These are phyloP conservation scores for Eutrigla gurnardus DNA, from an alignment of 2,797 vertebrate species.

Conservation along the genomic window DNA sequence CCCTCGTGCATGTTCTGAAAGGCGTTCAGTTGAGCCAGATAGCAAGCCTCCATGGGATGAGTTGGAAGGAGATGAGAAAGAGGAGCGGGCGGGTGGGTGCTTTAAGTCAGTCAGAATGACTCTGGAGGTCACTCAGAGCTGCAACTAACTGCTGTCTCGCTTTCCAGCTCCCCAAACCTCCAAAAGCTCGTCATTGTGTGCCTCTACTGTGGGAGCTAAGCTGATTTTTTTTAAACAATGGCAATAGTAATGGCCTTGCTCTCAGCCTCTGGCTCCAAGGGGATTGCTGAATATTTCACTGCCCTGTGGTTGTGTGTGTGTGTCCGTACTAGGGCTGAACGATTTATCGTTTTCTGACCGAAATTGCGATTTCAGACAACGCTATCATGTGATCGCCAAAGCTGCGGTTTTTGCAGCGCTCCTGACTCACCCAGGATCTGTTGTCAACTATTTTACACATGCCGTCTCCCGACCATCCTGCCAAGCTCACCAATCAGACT, in stretches of 20 bases:
- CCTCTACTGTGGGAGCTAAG: slow-evolving; percentile 23
- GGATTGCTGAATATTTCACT: slow-evolving; percentile 66
- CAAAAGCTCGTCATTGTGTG: slow-evolving; percentile 33
- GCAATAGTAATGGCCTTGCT: slow-evolving; percentile 53
- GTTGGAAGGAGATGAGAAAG: slow-evolving; percentile 61
- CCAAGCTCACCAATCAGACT: too few relatives aligned
- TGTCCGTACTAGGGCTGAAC: too few relatives aligned
- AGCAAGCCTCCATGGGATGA: slow-evolving; percentile 37
- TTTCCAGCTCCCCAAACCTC: slow-evolving; percentile 51
- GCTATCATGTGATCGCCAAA: too few relatives aligned
- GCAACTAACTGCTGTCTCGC: slow-evolving; percentile 53
- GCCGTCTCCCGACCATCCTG: too few relatives aligned
- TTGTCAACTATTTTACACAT: too few relatives aligned
- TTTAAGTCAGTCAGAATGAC: slow-evolving; percentile 72
- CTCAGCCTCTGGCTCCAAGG: slow-evolving; percentile 34
- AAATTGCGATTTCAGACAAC: too few relatives aligned
- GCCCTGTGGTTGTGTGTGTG: slow-evolving; percentile 28
- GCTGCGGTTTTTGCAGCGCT: too few relatives aligned
- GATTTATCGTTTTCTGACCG: too few relatives aligned
- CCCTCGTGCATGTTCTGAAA: slow-evolving; percentile 59
- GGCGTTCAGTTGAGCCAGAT: slow-evolving; percentile 44
- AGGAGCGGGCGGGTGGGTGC: slow-evolving; percentile 34
- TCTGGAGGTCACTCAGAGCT: slow-evolving; percentile 62
- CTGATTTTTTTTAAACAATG: slow-evolving; percentile 47
- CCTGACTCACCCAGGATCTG: too few relatives aligned